Evolutionary conservation across 2,797 vertebrate genomes (phyloP).

Genomic region (Eptatretus atami): DNA sequence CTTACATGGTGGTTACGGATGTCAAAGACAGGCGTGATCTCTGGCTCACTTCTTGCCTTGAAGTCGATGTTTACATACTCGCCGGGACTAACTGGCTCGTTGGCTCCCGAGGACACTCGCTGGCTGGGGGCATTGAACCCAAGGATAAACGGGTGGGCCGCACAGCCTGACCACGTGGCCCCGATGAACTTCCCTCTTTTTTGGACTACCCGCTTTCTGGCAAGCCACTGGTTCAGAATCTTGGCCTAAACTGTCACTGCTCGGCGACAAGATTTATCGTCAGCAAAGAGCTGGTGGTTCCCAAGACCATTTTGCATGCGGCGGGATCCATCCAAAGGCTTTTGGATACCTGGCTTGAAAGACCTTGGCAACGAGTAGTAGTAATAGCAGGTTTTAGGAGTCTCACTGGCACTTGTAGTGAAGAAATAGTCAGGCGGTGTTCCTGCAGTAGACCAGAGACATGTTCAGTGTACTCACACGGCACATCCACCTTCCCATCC

Average conservation of each 20-base stretch:
- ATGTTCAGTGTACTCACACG: constrained; percentile 45
- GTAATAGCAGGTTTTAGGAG: constrained; percentile 23
- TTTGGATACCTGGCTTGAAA: constrained; percentile 18
- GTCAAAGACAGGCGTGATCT: constrained; percentile 22
- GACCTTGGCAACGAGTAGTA: constrained; percentile 44
- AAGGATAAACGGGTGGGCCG: constrained; percentile 1
- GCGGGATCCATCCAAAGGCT: too few species aligned
- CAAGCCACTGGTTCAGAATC: constrained; percentile 2
- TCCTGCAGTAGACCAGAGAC: constrained; percentile 32
- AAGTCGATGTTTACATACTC: constrained; percentile 71
- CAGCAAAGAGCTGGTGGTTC: background rate
- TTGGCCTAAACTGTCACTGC: constrained; percentile 3
- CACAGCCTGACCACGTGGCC: background rate
- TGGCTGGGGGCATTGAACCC: background rate
- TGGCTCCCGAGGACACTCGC: constrained; percentile 10
- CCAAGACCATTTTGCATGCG: background rate
- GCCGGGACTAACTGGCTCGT: constrained; percentile 23
- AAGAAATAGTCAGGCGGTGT: constrained; percentile 3
- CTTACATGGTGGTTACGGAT: constrained; percentile 18
- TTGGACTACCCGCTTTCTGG: background rate
- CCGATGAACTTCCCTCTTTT: too few species aligned
- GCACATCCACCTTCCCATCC: constrained; percentile 20
- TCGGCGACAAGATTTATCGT: background rate
- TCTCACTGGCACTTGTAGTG: constrained; percentile 13
- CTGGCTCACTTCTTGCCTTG: constrained; percentile 25